These are phyloP conservation scores for Aphelenchoides besseyi DNA, from an alignment of 1,140 invertebrate species.

Conservation along the genomic window DNA sequence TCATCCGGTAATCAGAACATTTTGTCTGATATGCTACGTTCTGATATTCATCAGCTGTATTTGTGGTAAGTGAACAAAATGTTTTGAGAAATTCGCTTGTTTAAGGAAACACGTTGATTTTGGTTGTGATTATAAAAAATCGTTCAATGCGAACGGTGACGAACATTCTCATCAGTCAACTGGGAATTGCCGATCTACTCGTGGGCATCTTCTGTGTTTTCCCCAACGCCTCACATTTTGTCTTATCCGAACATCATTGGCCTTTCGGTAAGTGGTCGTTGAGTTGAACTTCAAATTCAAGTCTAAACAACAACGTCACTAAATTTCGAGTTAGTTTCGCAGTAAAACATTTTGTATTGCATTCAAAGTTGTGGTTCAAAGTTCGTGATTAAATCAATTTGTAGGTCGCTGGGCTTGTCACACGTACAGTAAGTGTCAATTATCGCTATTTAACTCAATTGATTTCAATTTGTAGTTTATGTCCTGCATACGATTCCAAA, in stretches of 20 bases:
- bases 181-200: slow-evolving; percentile 78
- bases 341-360: too few relatives aligned
- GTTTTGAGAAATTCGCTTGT: slow-evolving; percentile 56
- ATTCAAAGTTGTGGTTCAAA: too few relatives aligned
- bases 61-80: slow-evolving; percentile 11
- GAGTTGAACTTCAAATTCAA: too few relatives aligned
- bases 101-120: slow-evolving; percentile 75
- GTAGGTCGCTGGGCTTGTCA: too few relatives aligned
- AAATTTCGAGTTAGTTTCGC: too few relatives aligned
- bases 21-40: slow-evolving; percentile 25
- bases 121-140: slow-evolving; percentile 75
- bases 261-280: slow-evolving; percentile 57
- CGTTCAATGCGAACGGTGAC: slow-evolving; percentile 75
- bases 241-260: slow-evolving; percentile 53
- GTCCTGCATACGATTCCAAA: neutral
- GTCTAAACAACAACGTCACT: too few relatives aligned
- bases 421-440: too few relatives aligned
- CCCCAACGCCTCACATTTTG: slow-evolving; percentile 70
- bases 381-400: too few relatives aligned
- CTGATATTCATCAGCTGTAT: slow-evolving; percentile 11
- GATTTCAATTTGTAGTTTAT: slow-evolving; percentile 18
- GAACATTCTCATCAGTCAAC: slow-evolving; percentile 79
- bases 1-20: slow-evolving; percentile 16
- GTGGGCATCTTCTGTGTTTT: slow-evolving; percentile 81
- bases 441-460: too few relatives aligned